Conservation (phyloP, 1,140 invertebrate genomes). For the Reticulitermes speratus region DNA sequence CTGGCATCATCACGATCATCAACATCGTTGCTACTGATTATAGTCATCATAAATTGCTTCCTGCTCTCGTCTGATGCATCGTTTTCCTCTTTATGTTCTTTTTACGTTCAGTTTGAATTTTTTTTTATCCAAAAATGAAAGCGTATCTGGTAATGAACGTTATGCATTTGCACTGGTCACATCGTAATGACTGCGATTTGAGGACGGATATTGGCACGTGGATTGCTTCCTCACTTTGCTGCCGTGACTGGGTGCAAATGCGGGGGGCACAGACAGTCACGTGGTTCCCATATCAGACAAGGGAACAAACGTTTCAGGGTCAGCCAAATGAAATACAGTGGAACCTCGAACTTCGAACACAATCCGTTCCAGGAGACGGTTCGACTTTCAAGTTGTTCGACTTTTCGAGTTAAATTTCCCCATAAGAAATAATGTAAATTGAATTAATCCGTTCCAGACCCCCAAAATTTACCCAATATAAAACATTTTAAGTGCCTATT, state of each 20-base stretch:
- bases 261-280: background rate
- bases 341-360: too few relatives aligned
- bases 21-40: background rate
- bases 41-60: background rate
- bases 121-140: background rate
- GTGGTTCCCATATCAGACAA: background rate
- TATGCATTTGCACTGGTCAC: background rate
- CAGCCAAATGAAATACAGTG: background rate
- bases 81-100: background rate
- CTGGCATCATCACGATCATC: background rate
- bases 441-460: too few relatives aligned
- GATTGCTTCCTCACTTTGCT: conserved; percentile 17
- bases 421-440: too few relatives aligned
- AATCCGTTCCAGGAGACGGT: too few relatives aligned
- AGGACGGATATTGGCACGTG: conserved; percentile 22
- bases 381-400: too few relatives aligned
- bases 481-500: too few relatives aligned
- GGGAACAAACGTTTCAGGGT: background rate
- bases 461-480: too few relatives aligned
- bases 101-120: background rate
- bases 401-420: too few relatives aligned
- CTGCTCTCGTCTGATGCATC: background rate
- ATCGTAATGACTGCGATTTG: conserved; percentile 23
- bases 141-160: background rate
- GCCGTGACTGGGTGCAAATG: background rate